Base-by-base conservation (phyloP, 2,888 invertebrate species). In the Pediacus dermestoides region DNA sequence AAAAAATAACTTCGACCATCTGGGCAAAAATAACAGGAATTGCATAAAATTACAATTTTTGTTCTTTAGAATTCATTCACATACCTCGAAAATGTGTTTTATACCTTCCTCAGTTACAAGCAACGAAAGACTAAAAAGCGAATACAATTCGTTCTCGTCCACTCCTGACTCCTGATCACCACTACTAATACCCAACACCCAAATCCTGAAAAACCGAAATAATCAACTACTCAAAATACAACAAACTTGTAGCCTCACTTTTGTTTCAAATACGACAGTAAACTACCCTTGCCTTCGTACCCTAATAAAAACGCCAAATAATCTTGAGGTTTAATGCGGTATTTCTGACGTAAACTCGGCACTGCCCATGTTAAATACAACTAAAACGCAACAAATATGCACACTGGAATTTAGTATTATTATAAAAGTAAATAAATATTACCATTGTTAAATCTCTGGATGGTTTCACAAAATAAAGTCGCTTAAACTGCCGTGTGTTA, bases 251-350 rank as follows among this genome's bases (percentile, higher is more conserved):
- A 18, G 27, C 68, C 70, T 67, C 62, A 81, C 81, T 81, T 85
- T 57, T 81, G 80, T 39, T 83, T 76, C 12, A 91, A 70, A 60
- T 82, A 87, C 0, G 85, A 82, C 2, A 87, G 76, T n/a, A 91
- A 69, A 50, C 88, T 88, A 37, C 88, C 89, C 56, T 80, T 79
- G 1, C 92, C 92, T 66, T 94, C 91, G 64, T 92, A 85, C 0
- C 88, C 89, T 2, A 93, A 68, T n/a, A 93, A 66, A 66, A 80
- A 81, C 0, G 85, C 80, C 2, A 93, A 68, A 58, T 88, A 88
- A 50, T 83, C 78, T 44, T 85, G 77, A 0, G 89, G 87, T 62
- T 88, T 88, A 10, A 74, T 76, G 64, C 80, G 78, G 63, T 90
- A 92, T 42, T 84, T 70, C 42, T 80, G 69, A 14, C 75, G 71